Percentiles rank a stretch among this genome's conserved stretches.
These are phyloP conservation scores for Aphis craccivora DNA, from an alignment of 1,140 invertebrate genomes.

Conservation along the genomic window DNA sequence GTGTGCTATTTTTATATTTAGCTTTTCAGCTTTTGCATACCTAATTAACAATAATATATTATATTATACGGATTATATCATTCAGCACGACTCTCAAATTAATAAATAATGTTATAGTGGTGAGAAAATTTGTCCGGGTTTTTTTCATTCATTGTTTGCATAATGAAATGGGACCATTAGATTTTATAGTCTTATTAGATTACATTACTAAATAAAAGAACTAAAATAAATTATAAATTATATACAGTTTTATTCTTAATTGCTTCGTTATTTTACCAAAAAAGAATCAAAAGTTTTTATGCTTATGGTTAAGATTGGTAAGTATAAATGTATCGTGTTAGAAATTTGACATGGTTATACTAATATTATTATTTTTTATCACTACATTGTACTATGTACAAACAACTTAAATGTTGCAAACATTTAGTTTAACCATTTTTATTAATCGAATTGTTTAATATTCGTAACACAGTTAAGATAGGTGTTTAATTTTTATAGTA, in stretches of 20 bases:
- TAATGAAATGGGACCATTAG: not conserved
- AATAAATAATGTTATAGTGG: not conserved
- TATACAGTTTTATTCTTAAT: not conserved
- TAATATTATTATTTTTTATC: too few relatives aligned
- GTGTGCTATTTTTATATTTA: not conserved
- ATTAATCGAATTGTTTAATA: not conserved
- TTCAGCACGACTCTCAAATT: not conserved
- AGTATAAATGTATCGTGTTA: not conserved
- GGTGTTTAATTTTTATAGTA: not conserved
- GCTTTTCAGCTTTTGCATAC: not conserved
- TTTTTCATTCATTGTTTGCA: not conserved
- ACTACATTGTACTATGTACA: too few relatives aligned
- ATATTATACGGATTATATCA: not conserved
- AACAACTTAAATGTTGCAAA: too few relatives aligned
- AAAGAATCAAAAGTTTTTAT: not conserved
- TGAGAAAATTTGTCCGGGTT: not conserved
- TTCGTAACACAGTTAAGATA: not conserved
- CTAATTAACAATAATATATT: not conserved
- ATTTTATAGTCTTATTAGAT: slow-evolving; percentile 3
- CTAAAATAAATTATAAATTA: not conserved
- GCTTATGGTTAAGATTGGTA: not conserved
- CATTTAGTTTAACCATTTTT: not conserved
- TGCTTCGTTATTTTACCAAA: not conserved
- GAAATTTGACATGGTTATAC: not conserved
- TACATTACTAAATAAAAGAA: not conserved